These are phyloP conservation scores for Elymnias hypermnestra DNA, from an alignment of 1,140 invertebrate genomes.

Conservation along the genomic window DNA sequence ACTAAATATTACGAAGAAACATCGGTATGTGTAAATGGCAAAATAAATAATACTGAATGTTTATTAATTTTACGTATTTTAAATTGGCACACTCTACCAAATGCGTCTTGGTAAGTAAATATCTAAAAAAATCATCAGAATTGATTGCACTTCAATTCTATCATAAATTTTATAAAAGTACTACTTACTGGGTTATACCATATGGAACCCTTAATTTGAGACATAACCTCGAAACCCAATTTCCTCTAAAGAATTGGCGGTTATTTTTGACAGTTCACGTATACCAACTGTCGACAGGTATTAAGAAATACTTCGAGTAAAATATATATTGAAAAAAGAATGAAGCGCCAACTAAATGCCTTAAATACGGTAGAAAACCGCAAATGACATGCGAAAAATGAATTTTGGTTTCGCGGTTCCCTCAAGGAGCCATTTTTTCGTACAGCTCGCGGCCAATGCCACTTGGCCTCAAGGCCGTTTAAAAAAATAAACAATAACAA, in stretches of 20 bases:
- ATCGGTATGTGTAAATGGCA: too few relatives aligned
- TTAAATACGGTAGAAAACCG: constrained; percentile 27
- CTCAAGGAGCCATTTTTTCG: constrained; percentile 22
- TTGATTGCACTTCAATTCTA: too few relatives aligned
- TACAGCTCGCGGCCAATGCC: constrained; percentile 28
- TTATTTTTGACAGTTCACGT: constrained; percentile 1
- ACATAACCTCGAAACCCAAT: not conserved
- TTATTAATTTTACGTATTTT: too few relatives aligned
- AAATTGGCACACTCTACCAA: too few relatives aligned
- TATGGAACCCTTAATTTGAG: not conserved
- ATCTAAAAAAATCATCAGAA: too few relatives aligned
- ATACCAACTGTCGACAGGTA: not conserved
- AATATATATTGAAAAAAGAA: not conserved
- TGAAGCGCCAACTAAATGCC: not conserved
- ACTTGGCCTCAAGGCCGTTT: constrained; percentile 50
- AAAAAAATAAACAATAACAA: constrained; percentile 41
- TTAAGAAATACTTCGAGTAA: not conserved
- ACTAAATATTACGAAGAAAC: too few relatives aligned
- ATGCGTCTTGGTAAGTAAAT: too few relatives aligned
- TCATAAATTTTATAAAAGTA: too few relatives aligned
- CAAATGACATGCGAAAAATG: constrained; percentile 34
- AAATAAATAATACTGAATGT: too few relatives aligned
- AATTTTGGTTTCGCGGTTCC: constrained; percentile 25
- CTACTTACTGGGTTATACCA: too few relatives aligned
- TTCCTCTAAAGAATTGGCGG: constrained; percentile 1